A percentile compares a stretch with the other conserved stretches of the same genome.
phyloP scores from a whole-genome alignment of 1,140 invertebrate genomes.

The Anoplolepis gracilipes region DNA sequence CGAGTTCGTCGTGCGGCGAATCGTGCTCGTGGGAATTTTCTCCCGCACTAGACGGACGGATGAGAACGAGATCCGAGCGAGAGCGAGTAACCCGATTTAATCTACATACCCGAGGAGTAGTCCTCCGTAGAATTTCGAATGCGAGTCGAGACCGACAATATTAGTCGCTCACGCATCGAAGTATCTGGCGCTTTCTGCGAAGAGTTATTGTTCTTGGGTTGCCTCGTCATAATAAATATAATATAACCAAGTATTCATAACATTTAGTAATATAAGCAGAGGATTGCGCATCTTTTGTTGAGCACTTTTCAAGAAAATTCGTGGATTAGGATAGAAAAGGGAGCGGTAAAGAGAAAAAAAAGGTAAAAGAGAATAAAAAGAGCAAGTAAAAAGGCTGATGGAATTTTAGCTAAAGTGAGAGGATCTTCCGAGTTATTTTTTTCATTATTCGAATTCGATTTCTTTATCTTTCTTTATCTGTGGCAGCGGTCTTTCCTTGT shows the following conservation, averaged over 20 bases:
- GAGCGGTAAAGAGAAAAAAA: neutral
- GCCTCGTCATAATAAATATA: conserved; percentile 5
- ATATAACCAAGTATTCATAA: neutral
- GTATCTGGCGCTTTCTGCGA: neutral
- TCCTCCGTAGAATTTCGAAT: conserved; percentile 43
- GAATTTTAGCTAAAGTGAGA: conserved; percentile 11
- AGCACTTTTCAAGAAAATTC: neutral
- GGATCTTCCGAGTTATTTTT: conserved; percentile 9
- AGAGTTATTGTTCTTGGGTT: neutral
- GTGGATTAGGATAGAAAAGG: conserved; percentile 30
- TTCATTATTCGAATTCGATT: conserved; percentile 66
- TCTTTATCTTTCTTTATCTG: conserved; percentile 36
- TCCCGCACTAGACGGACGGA: conserved; percentile 28
- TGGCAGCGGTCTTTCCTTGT: conserved; percentile 15
- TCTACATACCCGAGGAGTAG: conserved; percentile 47
- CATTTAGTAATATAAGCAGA: conserved; percentile 22
- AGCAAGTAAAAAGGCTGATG: neutral
- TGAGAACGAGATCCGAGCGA: conserved; percentile 18
- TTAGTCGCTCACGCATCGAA: conserved; percentile 5
- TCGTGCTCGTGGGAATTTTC: conserved; percentile 55
- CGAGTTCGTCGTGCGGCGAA: conserved; percentile 36
- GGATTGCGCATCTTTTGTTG: neutral
- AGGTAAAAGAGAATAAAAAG: neutral
- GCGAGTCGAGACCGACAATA: conserved; percentile 31
- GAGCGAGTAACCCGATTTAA: conserved; percentile 60